Base-by-base conservation (phyloP, 2,797 vertebrate genomes). In the Darevskia mixta region DNA sequence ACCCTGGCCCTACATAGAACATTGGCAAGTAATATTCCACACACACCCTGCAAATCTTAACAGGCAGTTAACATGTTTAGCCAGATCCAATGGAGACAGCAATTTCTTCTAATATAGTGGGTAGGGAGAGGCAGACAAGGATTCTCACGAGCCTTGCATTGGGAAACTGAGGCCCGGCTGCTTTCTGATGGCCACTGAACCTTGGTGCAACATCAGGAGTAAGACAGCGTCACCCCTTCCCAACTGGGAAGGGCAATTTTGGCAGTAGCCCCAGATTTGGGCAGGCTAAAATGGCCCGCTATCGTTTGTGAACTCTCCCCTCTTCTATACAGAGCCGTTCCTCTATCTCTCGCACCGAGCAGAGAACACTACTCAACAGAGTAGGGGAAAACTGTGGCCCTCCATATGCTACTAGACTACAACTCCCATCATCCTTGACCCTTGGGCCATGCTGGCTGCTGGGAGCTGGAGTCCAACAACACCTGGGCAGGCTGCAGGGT, bases 1-100 rank as follows among this genome's bases (percentile, higher is more conserved):
- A 86, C 0, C 3, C 76, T 25, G 29, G 5, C 87, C 87, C 86
- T 80, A 87, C 55, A n/a, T 85, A 32, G 7, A 89, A 25, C 84
- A 77, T 49, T 0, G 4, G 86, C 87, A 92, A 92, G 90, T 11
- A 32, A 79, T 35, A 29, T 23, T 61, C 20, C 18, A 18, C 32
- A 79, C 69, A 27, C 67, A 32, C 32, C 85, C 43, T 20, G 45
- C 25, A 71, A 80, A 43, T 35, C 41, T 35, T 38, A 29, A 61
- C 32, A 41, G 29, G 15, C 32, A 11, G 49, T 67, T 78, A 45
- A 17, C 78, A 49, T 18, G 10, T 61, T 55, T 32, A 49, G 41
- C 32, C 66, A 67, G 23, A 18, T 79, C 76, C 49, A 69, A 27
- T 20, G 32, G 64, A 8, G 61, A 41, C n/a, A 55, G 67, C 20